These are phyloP conservation scores for Carcina quercana DNA, from an alignment of 2,888 invertebrate genomes.

Conservation along the genomic window DNA sequence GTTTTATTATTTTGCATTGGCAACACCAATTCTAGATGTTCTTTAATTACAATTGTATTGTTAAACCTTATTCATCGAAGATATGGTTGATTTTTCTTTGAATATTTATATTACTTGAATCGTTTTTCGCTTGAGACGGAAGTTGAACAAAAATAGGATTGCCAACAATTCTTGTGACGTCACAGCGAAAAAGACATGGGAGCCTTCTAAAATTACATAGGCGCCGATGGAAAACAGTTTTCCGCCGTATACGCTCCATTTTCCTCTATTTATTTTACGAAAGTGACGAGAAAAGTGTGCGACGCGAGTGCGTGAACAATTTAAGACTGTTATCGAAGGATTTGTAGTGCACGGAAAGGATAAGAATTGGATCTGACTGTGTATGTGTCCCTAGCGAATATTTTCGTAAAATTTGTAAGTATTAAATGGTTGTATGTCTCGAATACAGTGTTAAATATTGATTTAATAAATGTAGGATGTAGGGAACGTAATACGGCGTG, in stretches of 20 bases:
- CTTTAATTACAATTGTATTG: slow-evolving; percentile 23
- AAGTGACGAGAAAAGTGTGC: slow-evolving; percentile 45
- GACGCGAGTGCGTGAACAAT: slow-evolving; percentile 41
- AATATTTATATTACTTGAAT: slow-evolving; percentile 33
- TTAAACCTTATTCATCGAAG: slow-evolving; percentile 33
- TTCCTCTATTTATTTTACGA: slow-evolving; percentile 35
- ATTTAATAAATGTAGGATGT: slow-evolving; percentile 34
- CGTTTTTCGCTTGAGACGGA: slow-evolving; percentile 54
- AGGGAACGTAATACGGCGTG: slow-evolving; percentile 36
- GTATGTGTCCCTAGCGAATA: too few relatives aligned
- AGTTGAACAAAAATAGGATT: slow-evolving; percentile 70
- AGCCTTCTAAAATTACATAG: slow-evolving; percentile 70
- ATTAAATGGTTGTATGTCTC: slow-evolving; percentile 37
- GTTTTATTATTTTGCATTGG: slow-evolving; percentile 27
- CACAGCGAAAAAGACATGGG: slow-evolving; percentile 58
- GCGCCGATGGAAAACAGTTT: slow-evolving; percentile 52
- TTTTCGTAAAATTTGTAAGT: slow-evolving; percentile 54
- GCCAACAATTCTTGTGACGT: slow-evolving; percentile 72
- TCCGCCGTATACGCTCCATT: slow-evolving; percentile 45
- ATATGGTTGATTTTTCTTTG: slow-evolving; percentile 39
- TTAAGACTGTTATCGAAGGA: slow-evolving; percentile 22
- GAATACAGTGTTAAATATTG: slow-evolving; percentile 41
- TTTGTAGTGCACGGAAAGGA: slow-evolving; percentile 7
- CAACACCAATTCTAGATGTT: slow-evolving; percentile 31
- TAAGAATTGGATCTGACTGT: too few relatives aligned